Base-by-base conservation (phyloP, 1,140 invertebrate species). In the Lepidotrigona ventralis region DNA sequence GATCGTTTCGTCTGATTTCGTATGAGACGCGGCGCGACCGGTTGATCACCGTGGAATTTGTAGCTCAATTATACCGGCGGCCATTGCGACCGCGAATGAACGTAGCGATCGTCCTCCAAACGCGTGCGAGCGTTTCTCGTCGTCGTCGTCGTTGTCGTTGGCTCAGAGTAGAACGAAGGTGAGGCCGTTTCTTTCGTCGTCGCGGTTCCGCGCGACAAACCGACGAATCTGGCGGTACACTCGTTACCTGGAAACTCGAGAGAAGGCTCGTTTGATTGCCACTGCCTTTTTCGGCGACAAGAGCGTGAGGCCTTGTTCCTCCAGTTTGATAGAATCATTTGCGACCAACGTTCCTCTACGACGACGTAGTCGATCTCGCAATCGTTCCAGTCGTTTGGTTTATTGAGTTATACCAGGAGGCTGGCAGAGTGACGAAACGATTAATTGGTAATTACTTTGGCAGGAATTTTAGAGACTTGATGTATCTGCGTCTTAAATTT, bases 41-140 rank as follows among this genome's bases (percentile, higher is more conserved):
- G 91, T 93, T 93, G 93, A 94, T 93, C 93, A 93, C 91, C 89
- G 83, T 90, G 92, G 93, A 94, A 94, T 94, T 93, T 94, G 93
- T 93, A 93, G 93, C 93, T 93, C 93, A 93, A 94, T 94, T 94
- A 94, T 93, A 92, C 89, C 82, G 85, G 66, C 17, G 64, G 87
- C 85, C 85, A 86, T 89, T 89, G 87, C 75, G 66, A n/a, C 8
- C 58, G 33, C 6, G 26, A 14, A 58, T 29, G 21, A 46, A 11
- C 39, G 53, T 17, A 5, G 39, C 39, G 39, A 46, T 46, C 56
- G 1, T 51, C 64, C 39, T 15, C n/a, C 3, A 8, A 46, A 46
- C 26, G 39, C 23, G 58, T 60, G 39, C 3, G 23, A n/a, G 46
- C 29, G 54, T 70, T 60, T 51, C 29, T 51, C 29, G 77, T 58